Evolutionary conservation across 2,113 vertebrate genomes (phyloP), one percentile per base, ranked within the genome.

Genomic region (Monopterus albus): DNA sequence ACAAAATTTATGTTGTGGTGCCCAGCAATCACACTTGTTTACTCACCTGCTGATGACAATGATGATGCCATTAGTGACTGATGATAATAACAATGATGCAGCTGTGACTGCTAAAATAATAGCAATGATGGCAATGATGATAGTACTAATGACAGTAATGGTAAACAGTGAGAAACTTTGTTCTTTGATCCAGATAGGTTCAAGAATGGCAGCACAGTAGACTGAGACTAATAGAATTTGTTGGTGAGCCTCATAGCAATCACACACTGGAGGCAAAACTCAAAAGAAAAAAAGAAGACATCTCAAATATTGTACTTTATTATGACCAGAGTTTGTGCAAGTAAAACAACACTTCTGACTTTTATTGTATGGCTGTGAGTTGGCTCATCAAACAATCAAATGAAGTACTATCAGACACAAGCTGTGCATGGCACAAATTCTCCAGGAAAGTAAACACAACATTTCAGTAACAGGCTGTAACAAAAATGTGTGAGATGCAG

Each of bases 1-100:
- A 43, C 18, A 64, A 29, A 62, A 50, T 56, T 31, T 11, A 53
- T 51, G 21, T 11, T 31, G 50, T 42, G 50, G 11, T 51, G 40
- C 63, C 26, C 53, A 31, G 50, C 51, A 84, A 77, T 70, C 60
- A 57, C 23, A 61, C 38, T 62, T 72, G 56, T 71, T 70, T 68
- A n/a, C 53, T 59, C 43, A 84, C 61, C 63, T 75, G 73, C 76
- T 61, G 53, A 63, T 42, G 56, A 47, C 55, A 58, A 47, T 38
- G 39, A 57, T 61, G 36, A 67, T 61, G 58, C 25, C n/a, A 61
- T 58, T 36, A 39, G 52, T 56, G 33, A 64, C 11, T 78, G 71
- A 83, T 78, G 57, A 80, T 69, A 71, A 71, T 72, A 29, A n/a
- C n/a, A n/a, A 67, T 7, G 21, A 74, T 59, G 72, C 78, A 81